These are phyloP conservation scores for Pterocles gutturalis DNA, from an alignment of 2,113 vertebrate species.

Conservation along the genomic window DNA sequence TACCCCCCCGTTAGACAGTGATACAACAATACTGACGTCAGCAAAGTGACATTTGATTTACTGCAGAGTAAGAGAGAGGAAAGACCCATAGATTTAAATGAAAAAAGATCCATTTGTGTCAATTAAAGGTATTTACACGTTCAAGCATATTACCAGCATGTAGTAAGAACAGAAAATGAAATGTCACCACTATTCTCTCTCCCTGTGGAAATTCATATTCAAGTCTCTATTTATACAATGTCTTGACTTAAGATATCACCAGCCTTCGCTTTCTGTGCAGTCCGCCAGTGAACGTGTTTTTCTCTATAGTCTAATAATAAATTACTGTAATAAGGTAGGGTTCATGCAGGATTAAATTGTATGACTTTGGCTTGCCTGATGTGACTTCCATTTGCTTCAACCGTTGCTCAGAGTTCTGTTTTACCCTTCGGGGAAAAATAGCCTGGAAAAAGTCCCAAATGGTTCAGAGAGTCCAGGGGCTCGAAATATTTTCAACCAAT, in stretches of 20 bases:
- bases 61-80: neutral
- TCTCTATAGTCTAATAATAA: neutral
- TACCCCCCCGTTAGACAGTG: neutral
- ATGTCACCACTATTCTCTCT: neutral
- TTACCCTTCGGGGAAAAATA: neutral
- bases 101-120: neutral
- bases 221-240: neutral
- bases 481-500: neutral
- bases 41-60: neutral
- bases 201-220: neutral
- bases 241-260: neutral
- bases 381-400: neutral
- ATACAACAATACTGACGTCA: neutral
- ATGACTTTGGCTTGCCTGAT: neutral
- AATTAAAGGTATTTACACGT: neutral
- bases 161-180: neutral
- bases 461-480: neutral
- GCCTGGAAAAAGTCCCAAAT: neutral
- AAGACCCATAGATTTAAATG: neutral
- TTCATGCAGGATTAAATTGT: neutral
- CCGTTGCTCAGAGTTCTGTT: neutral
- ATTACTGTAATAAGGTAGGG: neutral
- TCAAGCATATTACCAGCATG: neutral
- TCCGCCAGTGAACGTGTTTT: neutral
- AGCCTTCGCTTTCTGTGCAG: neutral